Evolutionary conservation across 2,888 invertebrate genomes (phyloP).

Genomic region (Patella depressa): DNA sequence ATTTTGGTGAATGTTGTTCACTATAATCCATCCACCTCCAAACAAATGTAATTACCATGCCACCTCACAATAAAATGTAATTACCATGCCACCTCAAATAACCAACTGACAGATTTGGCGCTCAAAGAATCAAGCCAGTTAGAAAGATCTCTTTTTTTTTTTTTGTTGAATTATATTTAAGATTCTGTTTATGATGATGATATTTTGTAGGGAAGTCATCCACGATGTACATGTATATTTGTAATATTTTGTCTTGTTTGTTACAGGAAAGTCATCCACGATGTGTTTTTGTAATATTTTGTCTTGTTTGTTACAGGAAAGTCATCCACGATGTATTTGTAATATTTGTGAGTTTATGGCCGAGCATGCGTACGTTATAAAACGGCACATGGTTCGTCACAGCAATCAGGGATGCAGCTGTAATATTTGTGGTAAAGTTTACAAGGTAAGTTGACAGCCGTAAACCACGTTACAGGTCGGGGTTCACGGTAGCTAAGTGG

Average conservation of each 20-base stretch:
- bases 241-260: conserved; percentile 32
- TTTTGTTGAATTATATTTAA: background rate
- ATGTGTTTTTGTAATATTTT: conserved; percentile 60
- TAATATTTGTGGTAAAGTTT: conserved; percentile 70
- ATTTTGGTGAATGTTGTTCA: too few relatives aligned
- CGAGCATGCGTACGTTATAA: conserved; percentile 70
- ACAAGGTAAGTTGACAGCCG: conserved; percentile 62
- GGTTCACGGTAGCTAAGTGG: too few relatives aligned
- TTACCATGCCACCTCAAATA: too few relatives aligned
- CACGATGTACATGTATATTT: conserved; percentile 62
- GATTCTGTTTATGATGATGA: too few relatives aligned
- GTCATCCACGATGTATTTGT: conserved; percentile 70
- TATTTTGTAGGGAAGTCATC: conserved; percentile 61
- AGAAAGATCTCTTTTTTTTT: background rate
- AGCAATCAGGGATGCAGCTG: conserved; percentile 67
- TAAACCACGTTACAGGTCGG: too few relatives aligned
- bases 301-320: conserved; percentile 50
- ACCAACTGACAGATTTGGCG: too few relatives aligned
- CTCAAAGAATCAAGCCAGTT: background rate
- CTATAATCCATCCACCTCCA: too few relatives aligned
- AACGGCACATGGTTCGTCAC: conserved; percentile 71
- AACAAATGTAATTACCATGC: too few relatives aligned
- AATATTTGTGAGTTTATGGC: conserved; percentile 69
- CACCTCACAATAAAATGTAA: too few relatives aligned
- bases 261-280: conserved; percentile 68